phyloP scores from a whole-genome alignment of 2,888 invertebrate species.

The Liopterus haemorrhoidalis region DNA sequence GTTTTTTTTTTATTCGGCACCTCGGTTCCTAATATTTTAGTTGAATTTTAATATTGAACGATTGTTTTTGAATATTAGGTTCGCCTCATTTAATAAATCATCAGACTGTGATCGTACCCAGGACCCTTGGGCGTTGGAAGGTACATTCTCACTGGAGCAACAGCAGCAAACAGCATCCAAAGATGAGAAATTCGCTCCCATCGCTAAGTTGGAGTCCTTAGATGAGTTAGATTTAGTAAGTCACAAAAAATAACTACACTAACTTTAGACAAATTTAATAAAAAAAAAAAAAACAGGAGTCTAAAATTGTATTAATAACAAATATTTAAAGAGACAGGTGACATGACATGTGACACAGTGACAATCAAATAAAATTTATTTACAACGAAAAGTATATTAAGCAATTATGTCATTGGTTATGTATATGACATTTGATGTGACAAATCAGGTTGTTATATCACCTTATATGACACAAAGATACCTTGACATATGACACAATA shows the following conservation, averaged over 20 bases:
- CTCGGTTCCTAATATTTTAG: too few species aligned
- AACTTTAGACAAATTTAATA: too few species aligned
- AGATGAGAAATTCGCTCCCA: conserved; percentile 51
- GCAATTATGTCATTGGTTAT: neutral
- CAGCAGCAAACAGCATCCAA: conserved; percentile 17
- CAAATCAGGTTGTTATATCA: too few species aligned
- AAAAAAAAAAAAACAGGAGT: neutral
- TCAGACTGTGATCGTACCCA: conserved; percentile 42
- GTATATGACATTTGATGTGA: too few species aligned
- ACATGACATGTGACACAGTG: too few species aligned
- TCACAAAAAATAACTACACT: too few species aligned
- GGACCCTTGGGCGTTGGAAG: conserved; percentile 38
- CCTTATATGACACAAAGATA: too few species aligned
- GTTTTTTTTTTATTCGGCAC: too few species aligned
- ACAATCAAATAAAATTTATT: neutral
- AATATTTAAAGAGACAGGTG: too few species aligned
- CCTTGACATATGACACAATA: too few species aligned
- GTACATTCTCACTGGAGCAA: conserved; percentile 34
- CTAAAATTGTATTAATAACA: neutral
- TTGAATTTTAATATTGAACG: too few species aligned
- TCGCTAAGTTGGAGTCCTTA: conserved; percentile 59
- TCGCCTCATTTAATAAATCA: conserved; percentile 45
- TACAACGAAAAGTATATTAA: neutral
- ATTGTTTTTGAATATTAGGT: too few species aligned
- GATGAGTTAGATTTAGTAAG: conserved; percentile 57